These are phyloP conservation scores for Clivina fossor DNA, from an alignment of 2,888 invertebrate genomes.

Conservation along the genomic window DNA sequence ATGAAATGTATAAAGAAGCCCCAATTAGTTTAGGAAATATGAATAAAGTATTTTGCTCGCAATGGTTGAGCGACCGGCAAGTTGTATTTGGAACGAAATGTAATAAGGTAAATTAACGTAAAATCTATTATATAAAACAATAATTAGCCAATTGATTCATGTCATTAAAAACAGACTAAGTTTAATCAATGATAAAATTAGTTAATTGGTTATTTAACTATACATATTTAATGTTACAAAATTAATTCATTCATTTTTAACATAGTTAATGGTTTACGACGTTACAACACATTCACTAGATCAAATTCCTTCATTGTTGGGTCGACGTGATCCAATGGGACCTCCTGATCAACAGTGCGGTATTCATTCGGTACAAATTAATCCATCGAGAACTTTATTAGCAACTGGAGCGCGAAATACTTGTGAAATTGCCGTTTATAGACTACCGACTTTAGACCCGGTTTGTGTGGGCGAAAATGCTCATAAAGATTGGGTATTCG, in stretches of 20 bases:
- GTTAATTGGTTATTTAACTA: background rate
- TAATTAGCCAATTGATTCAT: too few species aligned
- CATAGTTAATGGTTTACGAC: slow-evolving; percentile 86
- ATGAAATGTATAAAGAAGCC: slow-evolving; percentile 85
- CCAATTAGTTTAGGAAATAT: slow-evolving; percentile 80
- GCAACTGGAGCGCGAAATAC: slow-evolving; percentile 92
- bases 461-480: slow-evolving; percentile 89
- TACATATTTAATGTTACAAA: background rate
- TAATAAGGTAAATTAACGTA: slow-evolving; percentile 71
- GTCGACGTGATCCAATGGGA: slow-evolving; percentile 59
- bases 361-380: slow-evolving; percentile 91
- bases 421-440: slow-evolving; percentile 87
- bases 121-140: background rate
- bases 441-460: slow-evolving; percentile 92
- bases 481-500: slow-evolving; percentile 89
- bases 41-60: slow-evolving; percentile 93
- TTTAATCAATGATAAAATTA: background rate
- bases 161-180: background rate
- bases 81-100: slow-evolving; percentile 97
- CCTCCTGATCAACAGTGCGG: slow-evolving; percentile 77
- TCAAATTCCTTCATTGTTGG: slow-evolving; percentile 83
- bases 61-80: slow-evolving; percentile 93
- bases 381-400: slow-evolving; percentile 85
- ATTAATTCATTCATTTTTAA: background rate
- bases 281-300: slow-evolving; percentile 83